Evolutionary conservation across 1,140 invertebrate genomes (phyloP), one percentile per base, ranked within the genome.

Genomic region (Grapholita molesta): DNA sequence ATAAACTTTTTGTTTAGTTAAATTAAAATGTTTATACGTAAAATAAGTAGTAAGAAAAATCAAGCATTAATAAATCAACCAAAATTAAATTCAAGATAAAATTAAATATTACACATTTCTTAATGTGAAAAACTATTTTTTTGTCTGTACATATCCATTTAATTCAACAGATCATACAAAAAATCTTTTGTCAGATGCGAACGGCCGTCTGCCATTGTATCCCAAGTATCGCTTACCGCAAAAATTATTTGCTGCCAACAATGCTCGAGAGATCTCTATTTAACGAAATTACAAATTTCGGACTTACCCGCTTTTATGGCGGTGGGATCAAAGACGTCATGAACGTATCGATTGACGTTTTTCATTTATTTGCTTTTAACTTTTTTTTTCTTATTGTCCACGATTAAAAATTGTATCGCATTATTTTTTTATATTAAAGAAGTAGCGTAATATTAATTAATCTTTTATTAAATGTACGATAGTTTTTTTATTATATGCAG

Each of bases 191-290:
- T 61, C 7, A n/a, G n/a, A 28, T 15, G 55, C 55, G 7, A 61
- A 18, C 28, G 55, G 15, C 28, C 80, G 85, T 84, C 84, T 78
- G 0, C 79, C 52, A 83, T 88, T 89, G 82, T 89, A 33, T 64
- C 6, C 52, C 72, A 74, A 81, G 82, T 88, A 88, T 90, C 86
- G 79, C 67, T 87, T 88, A 88, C 88, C 88, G 79, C 88, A 90
- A 72, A 86, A 89, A 85, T 86, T 87, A 87, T 84, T 81, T 75
- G 74, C 66, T 33, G 67, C 55, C 75, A 70, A 88, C 83, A 87
- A 88, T 82, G 73, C 73, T 69, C 69, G 68, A 24, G 72, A 82
- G 79, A 78, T 84, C 80, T 85, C 84, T 82, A 85, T 88, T 90
- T 87, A 90, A 90, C 79, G 71, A 86, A 85, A 88, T 90, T 86